Base-by-base conservation (phyloP, 53 echinoderm and acorn worm species). In the Arbacia lixula region DNA sequence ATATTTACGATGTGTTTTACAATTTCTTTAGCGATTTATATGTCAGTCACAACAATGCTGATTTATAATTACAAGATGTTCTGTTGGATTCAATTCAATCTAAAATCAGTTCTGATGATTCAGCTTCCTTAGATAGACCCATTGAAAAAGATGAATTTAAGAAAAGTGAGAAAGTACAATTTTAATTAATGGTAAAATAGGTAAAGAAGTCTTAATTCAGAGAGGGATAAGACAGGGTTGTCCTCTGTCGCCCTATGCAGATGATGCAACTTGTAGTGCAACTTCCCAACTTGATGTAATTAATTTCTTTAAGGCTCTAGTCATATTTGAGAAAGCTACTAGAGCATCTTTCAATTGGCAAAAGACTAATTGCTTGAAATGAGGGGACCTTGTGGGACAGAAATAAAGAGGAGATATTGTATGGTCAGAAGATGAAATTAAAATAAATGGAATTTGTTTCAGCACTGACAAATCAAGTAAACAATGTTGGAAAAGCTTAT, bases 191-290 rank as follows among this genome's bases (percentile, higher is more conserved):
- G 88, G 88, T 12, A 2, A 60, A n/a, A 29, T 83, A 1, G 20
- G 82, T 46, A 49, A 83, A 0, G 46, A 68, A 3, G 72, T 88
- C 2, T n/a, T 2, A 0, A 64, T 88, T 41, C 19, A 11, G 16
- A 40, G 88, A 24, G 88, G 88, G 1, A 72, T 88, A 8, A 38
- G 88, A 14, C 88, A 88, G 19, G 88, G 88, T 9, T 88, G 83
- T 25, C 88, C 88, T 2, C 33, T 88, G 60, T 88, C 88, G 1
- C 83, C 87, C 12, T 83, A 88, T 73, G 88, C 88, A 17, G 88
- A 88, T 38, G 83, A 88, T 71, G 83, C 88, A 12, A 88, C 87
- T 2, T 87, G 87, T 60, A 28, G 79, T 22, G 71, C 87, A 9
- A 80, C 87, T 1, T 54, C 68, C 0, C 68, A 78, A 12, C 3